Evolutionary conservation across 2,888 invertebrate species (phyloP), one percentile per base, ranked within the genome.

Genomic region (Himalopsyche kuldschensis): DNA sequence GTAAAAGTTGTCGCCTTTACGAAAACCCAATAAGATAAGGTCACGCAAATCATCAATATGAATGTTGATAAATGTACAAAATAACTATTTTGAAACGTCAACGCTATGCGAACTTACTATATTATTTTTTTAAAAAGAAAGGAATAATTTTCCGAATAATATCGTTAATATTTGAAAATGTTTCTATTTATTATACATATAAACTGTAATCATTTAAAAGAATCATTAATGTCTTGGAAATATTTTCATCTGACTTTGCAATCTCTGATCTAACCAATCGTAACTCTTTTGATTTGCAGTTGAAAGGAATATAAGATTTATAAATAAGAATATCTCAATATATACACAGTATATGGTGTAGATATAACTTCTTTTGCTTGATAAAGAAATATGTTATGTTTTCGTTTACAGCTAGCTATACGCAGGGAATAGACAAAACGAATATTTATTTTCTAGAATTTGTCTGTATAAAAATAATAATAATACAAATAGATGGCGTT

Each of bases 241-340:
- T 10, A 41, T 41, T 41, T 41, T 41, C 10, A 41, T 41, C 5
- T 41, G 1, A n/a, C 27, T 69, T 69, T 27, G 15, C 69, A 69
- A 69, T 69, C 69, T 69, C 69, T 69, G 24, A 27, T 27, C 27
- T 30, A 69, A 69, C 69, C 69, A 69, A 69, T 69, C 69, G 69
- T 69, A 69, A 69, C 69, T 69, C 69, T 69, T 69, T 69, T 69
- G 69, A 69, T 69, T 69, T 69, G 69, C 69, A 69, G 69, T 69
- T 69, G 69, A 69, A 69, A 69, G 69, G 69, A 69, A 69, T 69
- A 69, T 30, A 69, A 30, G 69, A 69, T 69, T 69, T 69, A 69
- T 69, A 69, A 69, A 69, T 69, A 69, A 27, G 27, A 69, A 69
- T 69, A 69, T 69, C 69, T 69, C 69, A 30, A 69, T 30, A 15